Evolutionary conservation across 2,888 invertebrate species (phyloP), one percentile per base, ranked within the genome.

Genomic region (Cosmopolites sordidus): DNA sequence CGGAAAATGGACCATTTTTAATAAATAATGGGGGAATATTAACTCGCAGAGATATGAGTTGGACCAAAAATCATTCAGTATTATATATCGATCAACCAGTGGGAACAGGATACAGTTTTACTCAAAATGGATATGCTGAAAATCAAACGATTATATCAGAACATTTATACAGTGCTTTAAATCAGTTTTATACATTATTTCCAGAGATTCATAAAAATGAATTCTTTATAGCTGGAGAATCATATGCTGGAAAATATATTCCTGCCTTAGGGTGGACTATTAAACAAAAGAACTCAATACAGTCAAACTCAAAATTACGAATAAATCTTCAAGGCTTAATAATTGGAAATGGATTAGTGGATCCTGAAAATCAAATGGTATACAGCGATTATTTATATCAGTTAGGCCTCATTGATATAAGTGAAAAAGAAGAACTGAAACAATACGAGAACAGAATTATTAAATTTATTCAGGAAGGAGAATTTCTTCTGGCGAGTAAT

Each of bases 31-130:
- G 33, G 1, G 42, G 48, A 5, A 11, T 33, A 4, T 11, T 55
- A 1, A 60, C 62, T 2, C 71, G 79, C 52, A 79, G 89, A 37
- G 80, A 86, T 62, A 84, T 84, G 58, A 60, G 87, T 9, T 96
- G 95, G 95, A 86, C 83, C 48, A 74, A 80, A 38, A 82, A 82
- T 9, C 89, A 90, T 69, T 85, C 87, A 60, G 73, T 95, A 37
- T 79, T 96, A 47, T 96, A 90, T 69, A 87, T 96, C 48, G 95
- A 96, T 70, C 95, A 92, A 72, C 95, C 95, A 0, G 95, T 90
- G 0, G 63, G 64, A 8, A 88, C 92, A 1, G 95, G 95, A 0
- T 96, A 87, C 69, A 94, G 94, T 73, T 94, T 92, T 66, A 92
- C 94, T 0, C 51, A 83, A 1, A 78, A 70, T 47, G 92, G 93